Percentiles rank a stretch among this genome's conserved stretches.
phyloP scores from a whole-genome alignment of 2,888 invertebrate genomes.

The Nudaria mundana region DNA sequence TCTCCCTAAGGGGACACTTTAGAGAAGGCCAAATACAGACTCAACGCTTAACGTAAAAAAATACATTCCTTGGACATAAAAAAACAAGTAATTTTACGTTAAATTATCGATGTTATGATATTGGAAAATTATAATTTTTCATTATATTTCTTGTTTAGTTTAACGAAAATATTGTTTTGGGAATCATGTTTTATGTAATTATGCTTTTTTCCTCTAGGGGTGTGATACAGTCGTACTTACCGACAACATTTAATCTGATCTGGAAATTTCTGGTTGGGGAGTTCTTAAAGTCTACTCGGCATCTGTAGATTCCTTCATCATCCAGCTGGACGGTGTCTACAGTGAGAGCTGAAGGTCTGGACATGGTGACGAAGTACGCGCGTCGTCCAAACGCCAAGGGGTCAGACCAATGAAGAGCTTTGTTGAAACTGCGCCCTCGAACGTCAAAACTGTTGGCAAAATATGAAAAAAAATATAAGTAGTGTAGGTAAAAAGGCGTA shows the following conservation, averaged over 20 bases:
- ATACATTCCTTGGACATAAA: neutral
- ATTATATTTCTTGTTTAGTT: too few relatives aligned
- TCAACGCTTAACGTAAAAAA: too few relatives aligned
- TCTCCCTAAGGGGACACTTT: too few relatives aligned
- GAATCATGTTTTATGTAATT: too few relatives aligned
- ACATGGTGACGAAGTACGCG: conserved; percentile 91
- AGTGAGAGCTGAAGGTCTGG: conserved; percentile 89
- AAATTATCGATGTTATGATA: too few relatives aligned
- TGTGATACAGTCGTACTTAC: conserved; percentile 85
- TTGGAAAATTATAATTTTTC: too few relatives aligned
- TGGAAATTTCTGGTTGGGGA: conserved; percentile 93
- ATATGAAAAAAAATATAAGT: too few relatives aligned
- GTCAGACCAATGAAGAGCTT: conserved; percentile 92
- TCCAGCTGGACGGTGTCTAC: conserved; percentile 91
- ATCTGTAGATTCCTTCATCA: conserved; percentile 92
- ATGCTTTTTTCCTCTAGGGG: too few relatives aligned
- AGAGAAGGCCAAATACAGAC: too few relatives aligned
- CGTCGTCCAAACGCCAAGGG: conserved; percentile 90
- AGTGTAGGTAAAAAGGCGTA: too few relatives aligned
- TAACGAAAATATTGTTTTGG: too few relatives aligned
- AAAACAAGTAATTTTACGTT: too few relatives aligned
- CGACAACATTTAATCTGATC: conserved; percentile 92
- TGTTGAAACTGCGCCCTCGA: conserved; percentile 89
- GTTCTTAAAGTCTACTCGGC: conserved; percentile 94
- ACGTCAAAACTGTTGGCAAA: conserved; percentile 88